A percentile compares a stretch with the other conserved stretches of the same genome.
phyloP scores from a whole-genome alignment of 64 coral and sea anemone species.

The Exaiptasia diaphana region DNA sequence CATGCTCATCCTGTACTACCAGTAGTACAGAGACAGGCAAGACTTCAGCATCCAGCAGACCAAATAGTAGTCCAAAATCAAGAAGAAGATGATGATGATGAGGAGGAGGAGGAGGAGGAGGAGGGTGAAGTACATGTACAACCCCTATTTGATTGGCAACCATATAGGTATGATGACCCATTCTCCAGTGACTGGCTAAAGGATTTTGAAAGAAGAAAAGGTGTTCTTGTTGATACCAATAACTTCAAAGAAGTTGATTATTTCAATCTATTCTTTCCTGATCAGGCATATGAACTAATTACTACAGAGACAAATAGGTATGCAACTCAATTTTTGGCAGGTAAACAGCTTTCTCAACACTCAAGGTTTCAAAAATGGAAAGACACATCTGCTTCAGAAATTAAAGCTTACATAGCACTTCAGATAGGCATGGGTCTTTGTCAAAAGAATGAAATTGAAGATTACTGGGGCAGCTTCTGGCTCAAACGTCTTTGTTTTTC shows the following conservation, averaged over 20 bases:
- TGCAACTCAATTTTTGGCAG: neutral
- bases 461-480: slow-evolving; percentile 18
- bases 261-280: neutral
- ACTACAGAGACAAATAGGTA: neutral
- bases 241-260: neutral
- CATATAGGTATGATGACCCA: neutral
- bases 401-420: slow-evolving; percentile 13
- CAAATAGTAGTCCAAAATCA: neutral
- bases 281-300: neutral
- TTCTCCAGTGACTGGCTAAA: neutral
- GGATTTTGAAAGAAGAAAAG: neutral
- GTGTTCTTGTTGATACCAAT: neutral
- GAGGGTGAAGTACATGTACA: too few relatives aligned
- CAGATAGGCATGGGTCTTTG: slow-evolving; percentile 24
- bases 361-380: slow-evolving; percentile 23
- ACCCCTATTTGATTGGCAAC: too few relatives aligned
- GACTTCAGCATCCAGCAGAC: neutral
- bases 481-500: neutral
- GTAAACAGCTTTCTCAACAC: neutral
- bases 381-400: slow-evolving; percentile 15
- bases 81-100: neutral
- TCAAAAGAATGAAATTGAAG: slow-evolving; percentile 36
- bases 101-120: neutral
- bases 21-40: neutral
- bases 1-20: neutral